Percentiles rank a stretch among this genome's conserved stretches.
Conservation (phyloP, 30 jellyfish, hydroid and myxozoan genomes). For the Euphysa ruthae region DNA sequence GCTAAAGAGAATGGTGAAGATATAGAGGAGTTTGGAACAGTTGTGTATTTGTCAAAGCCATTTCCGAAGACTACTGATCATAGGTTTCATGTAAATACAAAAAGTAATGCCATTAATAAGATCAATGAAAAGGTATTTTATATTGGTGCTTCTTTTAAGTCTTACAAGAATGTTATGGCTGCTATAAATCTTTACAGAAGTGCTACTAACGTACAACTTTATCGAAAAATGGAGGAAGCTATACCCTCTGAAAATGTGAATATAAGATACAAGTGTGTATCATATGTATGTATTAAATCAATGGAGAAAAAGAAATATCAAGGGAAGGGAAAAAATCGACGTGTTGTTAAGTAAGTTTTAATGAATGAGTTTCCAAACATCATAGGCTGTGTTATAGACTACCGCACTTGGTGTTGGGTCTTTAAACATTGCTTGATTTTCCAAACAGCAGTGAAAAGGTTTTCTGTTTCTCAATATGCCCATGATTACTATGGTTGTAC, state of each 20-base stretch:
- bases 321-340: constrained; percentile 1
- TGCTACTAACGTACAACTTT: neutral
- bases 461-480: too few relatives aligned
- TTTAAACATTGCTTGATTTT: too few relatives aligned
- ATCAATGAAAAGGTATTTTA: neutral
- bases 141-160: constrained; percentile 2
- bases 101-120: neutral
- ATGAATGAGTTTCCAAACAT: too few relatives aligned
- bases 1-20: constrained; percentile 2
- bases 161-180: constrained; percentile 12
- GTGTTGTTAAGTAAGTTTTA: neutral
- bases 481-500: too few relatives aligned
- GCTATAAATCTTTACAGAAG: constrained; percentile 14
- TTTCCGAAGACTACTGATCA: constrained; percentile 13
- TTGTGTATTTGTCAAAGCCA: constrained; percentile 13
- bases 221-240: constrained; percentile 6
- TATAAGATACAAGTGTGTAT: neutral
- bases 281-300: constrained; percentile 5
- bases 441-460: too few relatives aligned
- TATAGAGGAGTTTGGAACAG: neutral
- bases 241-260: neutral
- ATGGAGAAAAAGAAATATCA: neutral
- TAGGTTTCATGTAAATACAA: constrained; percentile 10
- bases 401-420: too few relatives aligned
- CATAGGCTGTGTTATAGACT: too few relatives aligned